A percentile compares a stretch with the other conserved stretches of the same genome.
phyloP scores from a whole-genome alignment of 2,113 vertebrate genomes.

The Megatriorchis doriae region DNA sequence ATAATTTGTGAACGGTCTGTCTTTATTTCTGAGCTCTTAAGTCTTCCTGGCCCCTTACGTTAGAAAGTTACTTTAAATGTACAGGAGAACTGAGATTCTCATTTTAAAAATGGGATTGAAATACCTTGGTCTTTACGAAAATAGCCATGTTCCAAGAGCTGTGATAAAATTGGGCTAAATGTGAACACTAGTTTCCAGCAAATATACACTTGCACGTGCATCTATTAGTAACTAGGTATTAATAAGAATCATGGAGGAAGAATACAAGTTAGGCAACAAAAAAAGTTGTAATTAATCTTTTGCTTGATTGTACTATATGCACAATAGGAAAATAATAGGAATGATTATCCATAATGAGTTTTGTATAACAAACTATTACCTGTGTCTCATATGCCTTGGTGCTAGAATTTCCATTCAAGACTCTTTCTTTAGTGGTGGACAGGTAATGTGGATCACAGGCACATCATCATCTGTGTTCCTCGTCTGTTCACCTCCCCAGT shows the following conservation, averaged over 20 bases:
- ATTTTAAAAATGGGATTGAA: background rate
- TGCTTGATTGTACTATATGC: no score
- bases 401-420: background rate
- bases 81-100: background rate
- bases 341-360: background rate
- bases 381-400: background rate
- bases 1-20: background rate
- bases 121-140: background rate
- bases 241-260: background rate
- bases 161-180: background rate
- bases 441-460: background rate
- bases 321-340: background rate
- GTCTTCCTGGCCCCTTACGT: background rate
- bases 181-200: background rate
- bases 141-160: background rate
- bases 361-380: background rate
- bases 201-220: background rate
- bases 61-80: background rate
- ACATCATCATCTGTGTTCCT: background rate
- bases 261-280: background rate
- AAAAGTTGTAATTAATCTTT: background rate
- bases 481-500: background rate
- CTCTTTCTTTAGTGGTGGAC: background rate
- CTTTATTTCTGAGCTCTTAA: background rate
- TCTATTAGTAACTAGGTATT: background rate